Evolutionary conservation across 2,797 vertebrate species (phyloP), one percentile per base, ranked within the genome.

Genomic region (Micropoecilia bifurca): DNA sequence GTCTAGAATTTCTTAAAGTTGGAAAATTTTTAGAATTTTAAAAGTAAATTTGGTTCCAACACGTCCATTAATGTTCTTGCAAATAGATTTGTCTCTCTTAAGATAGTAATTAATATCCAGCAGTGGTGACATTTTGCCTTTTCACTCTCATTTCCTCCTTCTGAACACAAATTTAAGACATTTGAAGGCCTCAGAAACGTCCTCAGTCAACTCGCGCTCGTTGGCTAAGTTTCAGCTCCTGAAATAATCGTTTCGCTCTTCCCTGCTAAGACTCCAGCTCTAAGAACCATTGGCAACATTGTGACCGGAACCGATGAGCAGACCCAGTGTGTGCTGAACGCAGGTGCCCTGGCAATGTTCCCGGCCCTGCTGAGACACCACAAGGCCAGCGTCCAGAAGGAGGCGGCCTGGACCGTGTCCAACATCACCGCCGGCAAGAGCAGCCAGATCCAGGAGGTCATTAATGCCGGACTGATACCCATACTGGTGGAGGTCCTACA

Each of bases 351-450:
- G 71, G 79, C 93, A 0, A 86, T 96, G 80, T 97, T 99, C 85
- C 94, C 96, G 3, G 91, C 81, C 75, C 95, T 99, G 46, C 95
- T 99, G 73, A 88, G 91, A 41, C 97, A 99, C 85, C 93, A 93
- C 43, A 97, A 97, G 88, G 94, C 90, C 85, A 97, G 97, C 84
- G 97, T 99, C 90, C 97, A 98, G 91, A 99, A 98, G 88, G 97
- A 98, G 92, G 97, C 97, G 1, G 97, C 97, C 0, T 99, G 98
- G 98, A 97, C 97, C 0, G 88, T 99, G 94, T 99, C 98, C 83
- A 99, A 99, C 88, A 97, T 99, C 87, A 99, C 98, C 2, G 98
- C 98, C 45, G 98, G 98, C 55, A 97, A 96, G 22, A 96, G 97
- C 84, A 95, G 93, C 66, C 98, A 99, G 93, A 99, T 99, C 87